Evolutionary conservation across 1,140 invertebrate genomes (phyloP).

Genomic region (Philotrypesis tridentata): DNA sequence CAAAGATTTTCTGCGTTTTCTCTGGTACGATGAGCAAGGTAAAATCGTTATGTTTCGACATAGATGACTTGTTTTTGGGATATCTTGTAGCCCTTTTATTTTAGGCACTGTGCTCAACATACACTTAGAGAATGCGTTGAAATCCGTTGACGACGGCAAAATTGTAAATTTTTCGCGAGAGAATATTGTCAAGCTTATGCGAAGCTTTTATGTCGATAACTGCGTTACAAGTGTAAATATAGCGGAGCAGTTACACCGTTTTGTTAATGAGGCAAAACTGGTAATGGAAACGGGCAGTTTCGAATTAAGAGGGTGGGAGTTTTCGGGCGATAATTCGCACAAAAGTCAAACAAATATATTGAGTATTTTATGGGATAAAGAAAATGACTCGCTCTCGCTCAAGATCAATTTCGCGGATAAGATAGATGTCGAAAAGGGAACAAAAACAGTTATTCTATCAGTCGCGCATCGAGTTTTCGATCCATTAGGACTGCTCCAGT

Average conservation of each 20-base stretch:
- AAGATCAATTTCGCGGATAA: not conserved
- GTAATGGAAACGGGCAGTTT: conserved; percentile 30
- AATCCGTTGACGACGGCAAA: not conserved
- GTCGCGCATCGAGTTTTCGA: conserved; percentile 53
- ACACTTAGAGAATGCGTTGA: conserved; percentile 30
- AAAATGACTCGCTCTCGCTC: conserved; percentile 3
- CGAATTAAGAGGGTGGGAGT: conserved; percentile 42
- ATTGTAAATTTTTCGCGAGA: not conserved
- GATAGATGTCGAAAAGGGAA: not conserved
- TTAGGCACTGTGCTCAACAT: conserved; percentile 56
- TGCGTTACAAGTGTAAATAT: conserved; percentile 29
- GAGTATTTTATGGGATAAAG: conserved; percentile 38
- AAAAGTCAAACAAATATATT: conserved; percentile 18
- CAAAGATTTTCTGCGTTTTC: conserved; percentile 59
- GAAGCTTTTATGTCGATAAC: conserved; percentile 45
- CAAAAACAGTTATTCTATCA: conserved; percentile 54
- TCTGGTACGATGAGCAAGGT: conserved; percentile 57
- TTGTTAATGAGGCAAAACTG: conserved; percentile 14
- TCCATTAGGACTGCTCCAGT: too few species aligned
- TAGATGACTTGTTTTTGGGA: conserved; percentile 54
- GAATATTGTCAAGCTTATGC: not conserved
- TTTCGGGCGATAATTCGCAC: conserved; percentile 1
- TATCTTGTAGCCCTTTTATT: conserved; percentile 59
- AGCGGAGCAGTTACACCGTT: not conserved
- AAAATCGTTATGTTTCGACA: conserved; percentile 50